Conservation (phyloP, 2,888 invertebrate species). For the Sesia bembeciformis region DNA sequence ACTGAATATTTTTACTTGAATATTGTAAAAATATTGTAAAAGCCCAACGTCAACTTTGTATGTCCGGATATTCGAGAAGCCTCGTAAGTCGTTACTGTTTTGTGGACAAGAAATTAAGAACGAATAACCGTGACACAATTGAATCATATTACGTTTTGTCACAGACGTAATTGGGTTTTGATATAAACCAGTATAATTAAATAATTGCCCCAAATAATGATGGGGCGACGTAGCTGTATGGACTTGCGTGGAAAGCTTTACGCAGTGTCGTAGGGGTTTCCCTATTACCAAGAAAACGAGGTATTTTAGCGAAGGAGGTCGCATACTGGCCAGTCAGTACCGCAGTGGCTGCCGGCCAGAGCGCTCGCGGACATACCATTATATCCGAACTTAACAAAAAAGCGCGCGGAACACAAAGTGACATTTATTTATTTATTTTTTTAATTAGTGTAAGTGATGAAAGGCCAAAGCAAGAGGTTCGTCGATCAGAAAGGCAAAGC, state of each 20-base stretch:
- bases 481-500: constrained; percentile 28
- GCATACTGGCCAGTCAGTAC: background rate
- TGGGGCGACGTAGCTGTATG: background rate
- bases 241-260: background rate
- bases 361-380: background rate
- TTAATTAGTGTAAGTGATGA: constrained; percentile 12
- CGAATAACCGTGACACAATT: background rate
- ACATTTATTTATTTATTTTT: background rate
- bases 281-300: background rate
- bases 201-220: background rate
- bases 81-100: no score
- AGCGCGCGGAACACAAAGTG: background rate
- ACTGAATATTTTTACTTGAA: no score
- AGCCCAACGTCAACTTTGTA: no score
- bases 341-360: background rate
- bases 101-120: no score
- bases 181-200: no score
- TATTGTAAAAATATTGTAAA: no score
- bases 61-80: no score
- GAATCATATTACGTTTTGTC: no score
- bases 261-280: background rate
- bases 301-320: background rate
- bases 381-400: background rate
- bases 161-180: no score
- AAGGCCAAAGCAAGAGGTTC: constrained; percentile 27